Evolutionary conservation across 2,113 vertebrate genomes (phyloP), one percentile per base, ranked within the genome.

Genomic region (Melanostigma gelatinosum): DNA sequence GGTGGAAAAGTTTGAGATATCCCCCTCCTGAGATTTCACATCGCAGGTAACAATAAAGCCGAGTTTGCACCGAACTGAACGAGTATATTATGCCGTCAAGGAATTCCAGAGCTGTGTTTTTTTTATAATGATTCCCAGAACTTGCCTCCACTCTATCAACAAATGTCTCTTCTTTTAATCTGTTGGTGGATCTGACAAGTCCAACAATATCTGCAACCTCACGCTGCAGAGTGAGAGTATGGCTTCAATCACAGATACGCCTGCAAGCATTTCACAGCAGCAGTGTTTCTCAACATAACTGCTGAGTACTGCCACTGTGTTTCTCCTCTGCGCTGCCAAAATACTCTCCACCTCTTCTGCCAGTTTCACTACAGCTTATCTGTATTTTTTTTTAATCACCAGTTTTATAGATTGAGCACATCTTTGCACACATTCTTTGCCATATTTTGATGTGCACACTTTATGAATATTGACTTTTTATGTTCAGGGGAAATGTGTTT

Each of bases 211-310:
- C 24, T 64, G 15, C n/a, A 34, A 3, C 40, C 3, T 16, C 22
- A 36, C 20, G 0, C 29, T 10, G 10, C 2, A 13, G 44, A 24
- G 27, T 3, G 52, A 46, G 3, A 22, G 73, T 24, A 11, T 69
- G 50, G 6, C 38, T 61, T 84, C 40, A 34, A n/a, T 67, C 79
- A 38, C 52, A 75, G 73, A 79, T 73, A 70, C 73, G 57, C 22
- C 42, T 36, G 3, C 4, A 4, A 36, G 29, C 3, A 6, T 50
- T 77, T 79, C 20, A 5, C 54, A 2, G 3, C 9, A 44, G 34
- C 8, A 20, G n/a, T 24, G 29, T 75, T 71, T 83, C 61, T n/a
- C 34, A 70, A 67, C 73, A 78, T 58, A 22, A 8, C 6, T 36
- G 3, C 9, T n/a, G 34, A 1, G 42, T 16, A 8, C 50, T 54